These are phyloP conservation scores for Marronus borbonicus DNA, from an alignment of 2,888 invertebrate species.

Conservation along the genomic window DNA sequence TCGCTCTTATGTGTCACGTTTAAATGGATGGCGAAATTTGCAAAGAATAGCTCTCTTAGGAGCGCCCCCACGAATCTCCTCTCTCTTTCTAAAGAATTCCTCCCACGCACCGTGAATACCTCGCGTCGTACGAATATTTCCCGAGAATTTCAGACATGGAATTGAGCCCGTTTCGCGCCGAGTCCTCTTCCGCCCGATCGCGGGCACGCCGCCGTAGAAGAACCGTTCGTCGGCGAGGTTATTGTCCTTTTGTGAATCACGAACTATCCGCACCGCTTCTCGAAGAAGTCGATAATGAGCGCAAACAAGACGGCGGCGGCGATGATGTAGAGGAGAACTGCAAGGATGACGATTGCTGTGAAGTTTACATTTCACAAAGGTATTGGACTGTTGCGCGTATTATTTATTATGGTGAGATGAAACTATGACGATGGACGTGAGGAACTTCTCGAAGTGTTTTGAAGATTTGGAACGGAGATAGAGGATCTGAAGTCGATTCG, in stretches of 20 bases:
- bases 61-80: too few relatives aligned
- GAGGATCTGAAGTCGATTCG: too few relatives aligned
- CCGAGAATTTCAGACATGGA: constrained; percentile 12
- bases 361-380: neutral
- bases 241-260: constrained; percentile 26
- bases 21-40: too few relatives aligned
- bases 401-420: too few relatives aligned
- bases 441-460: too few relatives aligned
- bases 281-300: constrained; percentile 17
- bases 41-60: too few relatives aligned
- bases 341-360: neutral
- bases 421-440: too few relatives aligned
- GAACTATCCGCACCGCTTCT: constrained; percentile 3
- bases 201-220: neutral
- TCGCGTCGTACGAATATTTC: neutral
- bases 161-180: neutral
- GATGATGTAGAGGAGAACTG: neutral
- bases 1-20: too few relatives aligned
- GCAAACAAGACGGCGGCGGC: neutral
- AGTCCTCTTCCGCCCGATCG: constrained; percentile 1
- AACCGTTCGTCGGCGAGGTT: constrained; percentile 27
- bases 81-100: neutral
- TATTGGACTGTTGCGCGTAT: too few relatives aligned
- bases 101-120: neutral
- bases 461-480: too few relatives aligned